A percentile compares a stretch with the other conserved stretches of the same genome.
These are phyloP conservation scores for Gasterosteus nipponicus DNA, from an alignment of 2,113 vertebrate species.

Conservation along the genomic window DNA sequence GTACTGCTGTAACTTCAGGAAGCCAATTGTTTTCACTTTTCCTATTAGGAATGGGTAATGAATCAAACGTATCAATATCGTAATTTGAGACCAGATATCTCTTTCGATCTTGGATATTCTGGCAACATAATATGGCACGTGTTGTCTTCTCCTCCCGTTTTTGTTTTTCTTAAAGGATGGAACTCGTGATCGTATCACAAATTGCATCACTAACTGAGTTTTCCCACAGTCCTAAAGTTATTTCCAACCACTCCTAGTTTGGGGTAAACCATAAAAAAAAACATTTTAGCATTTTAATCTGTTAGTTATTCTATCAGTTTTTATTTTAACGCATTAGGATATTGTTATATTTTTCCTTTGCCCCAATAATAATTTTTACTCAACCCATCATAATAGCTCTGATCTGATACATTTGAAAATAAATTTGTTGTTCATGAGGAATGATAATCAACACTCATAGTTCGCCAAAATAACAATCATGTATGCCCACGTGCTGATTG, in stretches of 20 bases:
- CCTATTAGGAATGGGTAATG: background rate
- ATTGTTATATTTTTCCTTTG: background rate
- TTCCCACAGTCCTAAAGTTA: background rate
- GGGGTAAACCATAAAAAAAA: too few species aligned
- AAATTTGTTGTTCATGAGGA: too few species aligned
- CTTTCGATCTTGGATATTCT: background rate
- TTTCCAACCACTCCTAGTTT: too few species aligned
- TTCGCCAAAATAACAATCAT: too few species aligned
- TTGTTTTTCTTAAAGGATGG: background rate
- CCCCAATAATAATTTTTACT: background rate
- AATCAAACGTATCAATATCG: background rate
- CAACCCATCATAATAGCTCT: background rate
- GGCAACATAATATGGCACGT: background rate
- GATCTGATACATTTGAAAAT: background rate
- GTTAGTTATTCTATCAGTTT: background rate
- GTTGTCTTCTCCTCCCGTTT: background rate
- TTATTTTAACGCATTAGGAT: background rate
- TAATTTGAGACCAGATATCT: background rate
- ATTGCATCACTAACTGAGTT: background rate
- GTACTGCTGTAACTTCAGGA: constrained; percentile 58
- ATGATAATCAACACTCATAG: too few species aligned
- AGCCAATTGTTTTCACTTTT: constrained; percentile 44
- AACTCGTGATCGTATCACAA: background rate
- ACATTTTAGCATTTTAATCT: background rate
- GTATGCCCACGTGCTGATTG: too few species aligned